These are phyloP conservation scores for Boulengeromyrus knoepffleri DNA, from an alignment of 2,113 vertebrate species.

Conservation along the genomic window DNA sequence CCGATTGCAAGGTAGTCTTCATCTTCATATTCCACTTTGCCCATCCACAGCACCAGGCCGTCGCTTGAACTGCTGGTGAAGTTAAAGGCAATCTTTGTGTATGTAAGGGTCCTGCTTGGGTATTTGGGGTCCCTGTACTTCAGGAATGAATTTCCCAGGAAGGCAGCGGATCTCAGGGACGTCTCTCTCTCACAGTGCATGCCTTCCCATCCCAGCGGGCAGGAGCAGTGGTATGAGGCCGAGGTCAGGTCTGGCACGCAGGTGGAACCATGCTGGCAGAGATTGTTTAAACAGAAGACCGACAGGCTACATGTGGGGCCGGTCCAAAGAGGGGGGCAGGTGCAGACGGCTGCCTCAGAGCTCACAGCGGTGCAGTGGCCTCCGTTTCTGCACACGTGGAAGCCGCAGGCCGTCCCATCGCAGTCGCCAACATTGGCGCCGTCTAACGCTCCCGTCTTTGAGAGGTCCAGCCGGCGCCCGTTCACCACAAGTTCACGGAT, in stretches of 20 bases:
- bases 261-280: constrained; percentile 58
- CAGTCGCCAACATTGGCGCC: constrained; percentile 76
- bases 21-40: constrained; percentile 66
- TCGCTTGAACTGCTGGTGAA: constrained; percentile 57
- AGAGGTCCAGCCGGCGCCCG: constrained; percentile 64
- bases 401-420: constrained; percentile 73
- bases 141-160: constrained; percentile 68
- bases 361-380: constrained; percentile 53
- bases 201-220: constrained; percentile 67
- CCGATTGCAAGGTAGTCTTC: constrained; percentile 76
- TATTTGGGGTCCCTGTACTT: constrained; percentile 68
- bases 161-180: constrained; percentile 56
- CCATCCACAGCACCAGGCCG: constrained; percentile 72
- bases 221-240: constrained; percentile 63
- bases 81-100: constrained; percentile 65
- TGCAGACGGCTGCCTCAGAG: constrained; percentile 54
- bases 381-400: constrained; percentile 65
- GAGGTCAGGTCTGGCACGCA: constrained; percentile 48
- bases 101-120: constrained; percentile 56
- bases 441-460: constrained; percentile 52
- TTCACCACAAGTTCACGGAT: constrained; percentile 67
- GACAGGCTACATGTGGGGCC: constrained; percentile 64
- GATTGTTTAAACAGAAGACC: constrained; percentile 51
- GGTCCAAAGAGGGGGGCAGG: constrained; percentile 58
- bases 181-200: constrained; percentile 55